Conservation (phyloP, 2,797 vertebrate genomes). For the Borostomias antarcticus region DNA sequence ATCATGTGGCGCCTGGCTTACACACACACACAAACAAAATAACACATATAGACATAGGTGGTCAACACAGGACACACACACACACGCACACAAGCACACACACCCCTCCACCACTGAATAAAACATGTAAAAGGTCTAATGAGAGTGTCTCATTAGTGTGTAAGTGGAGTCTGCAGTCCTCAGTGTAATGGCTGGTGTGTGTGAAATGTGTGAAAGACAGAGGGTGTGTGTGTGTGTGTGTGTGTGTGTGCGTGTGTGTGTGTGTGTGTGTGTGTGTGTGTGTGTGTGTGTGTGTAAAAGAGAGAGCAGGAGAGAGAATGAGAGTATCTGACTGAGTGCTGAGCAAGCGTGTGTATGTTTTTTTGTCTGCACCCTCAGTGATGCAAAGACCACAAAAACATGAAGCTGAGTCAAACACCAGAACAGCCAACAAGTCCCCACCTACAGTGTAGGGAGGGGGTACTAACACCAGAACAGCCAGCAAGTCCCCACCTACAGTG, state of each 20-base stretch:
- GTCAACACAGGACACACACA: neutral
- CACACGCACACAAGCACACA: neutral
- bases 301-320: neutral
- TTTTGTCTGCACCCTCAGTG: neutral
- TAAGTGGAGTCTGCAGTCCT: neutral
- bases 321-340: neutral
- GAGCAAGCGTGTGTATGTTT: neutral
- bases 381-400: neutral
- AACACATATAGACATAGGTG: too few relatives aligned
- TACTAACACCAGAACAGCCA: too few relatives aligned
- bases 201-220: neutral
- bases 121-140: neutral
- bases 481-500: too few relatives aligned
- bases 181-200: neutral
- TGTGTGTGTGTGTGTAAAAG: too few relatives aligned
- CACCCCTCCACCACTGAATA: neutral
- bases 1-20: conserved; percentile 12
- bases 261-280: neutral
- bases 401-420: neutral
- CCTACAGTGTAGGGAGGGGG: neutral
- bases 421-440: neutral
- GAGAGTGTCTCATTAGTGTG: neutral
- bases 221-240: too few relatives aligned
- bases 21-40: neutral
- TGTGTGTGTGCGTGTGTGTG: neutral